Percentiles rank a stretch among this genome's conserved stretches.
These are phyloP conservation scores for Calidris pygmaea DNA, from an alignment of 2,113 vertebrate species.

Conservation along the genomic window DNA sequence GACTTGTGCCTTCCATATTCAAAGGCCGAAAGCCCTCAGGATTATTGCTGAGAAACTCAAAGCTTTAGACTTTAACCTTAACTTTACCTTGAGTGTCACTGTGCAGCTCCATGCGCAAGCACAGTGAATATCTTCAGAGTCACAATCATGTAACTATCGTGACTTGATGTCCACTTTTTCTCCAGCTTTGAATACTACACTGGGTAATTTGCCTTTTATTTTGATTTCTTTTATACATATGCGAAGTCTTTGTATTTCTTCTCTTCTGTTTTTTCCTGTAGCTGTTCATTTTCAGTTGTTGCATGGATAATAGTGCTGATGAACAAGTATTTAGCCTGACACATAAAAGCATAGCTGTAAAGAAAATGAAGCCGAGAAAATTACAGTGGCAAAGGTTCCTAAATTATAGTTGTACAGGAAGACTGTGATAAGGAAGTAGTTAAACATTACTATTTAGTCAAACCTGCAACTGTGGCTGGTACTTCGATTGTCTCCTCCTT, in stretches of 20 bases:
- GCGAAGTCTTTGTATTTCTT: constrained; percentile 8
- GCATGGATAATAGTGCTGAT: constrained; percentile 46
- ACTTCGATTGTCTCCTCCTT: constrained; percentile 56
- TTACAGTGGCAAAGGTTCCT: constrained; percentile 72
- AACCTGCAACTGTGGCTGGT: constrained; percentile 52
- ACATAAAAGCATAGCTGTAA: constrained; percentile 48
- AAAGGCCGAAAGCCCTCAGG: neutral
- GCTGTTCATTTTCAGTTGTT: constrained; percentile 59
- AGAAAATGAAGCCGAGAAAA: constrained; percentile 52
- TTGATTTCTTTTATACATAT: neutral
- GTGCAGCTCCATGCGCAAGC: accelerated
- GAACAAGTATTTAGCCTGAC: constrained; percentile 59
- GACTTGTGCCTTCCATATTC: neutral
- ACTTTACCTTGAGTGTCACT: neutral
- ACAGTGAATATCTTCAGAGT: neutral
- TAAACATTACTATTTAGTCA: constrained; percentile 74
- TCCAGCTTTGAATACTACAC: neutral
- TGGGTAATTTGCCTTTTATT: neutral
- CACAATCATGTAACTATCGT: neutral
- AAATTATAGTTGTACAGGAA: constrained; percentile 66
- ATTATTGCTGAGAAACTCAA: neutral
- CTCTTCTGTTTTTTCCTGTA: neutral
- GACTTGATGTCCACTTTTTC: neutral
- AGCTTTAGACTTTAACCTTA: neutral
- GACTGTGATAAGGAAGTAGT: constrained; percentile 74